Percentiles rank a stretch among this genome's conserved stretches.
Evolutionary conservation across 2,797 vertebrate genomes (phyloP).

Genomic region (Psittacula derbiana): DNA sequence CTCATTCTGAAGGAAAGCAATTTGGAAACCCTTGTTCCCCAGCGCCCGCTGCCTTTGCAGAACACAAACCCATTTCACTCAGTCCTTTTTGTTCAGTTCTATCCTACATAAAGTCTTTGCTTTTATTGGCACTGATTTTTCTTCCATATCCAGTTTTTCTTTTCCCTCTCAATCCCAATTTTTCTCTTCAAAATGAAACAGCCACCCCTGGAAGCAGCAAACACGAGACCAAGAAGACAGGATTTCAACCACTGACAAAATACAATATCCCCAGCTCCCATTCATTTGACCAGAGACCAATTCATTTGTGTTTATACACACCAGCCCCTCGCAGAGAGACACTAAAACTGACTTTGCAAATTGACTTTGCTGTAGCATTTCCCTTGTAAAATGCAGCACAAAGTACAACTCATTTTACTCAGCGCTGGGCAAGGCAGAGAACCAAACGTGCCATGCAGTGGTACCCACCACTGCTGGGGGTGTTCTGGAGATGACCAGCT

Average conservation of each 20-base stretch:
- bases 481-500: background rate
- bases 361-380: conserved; percentile 18
- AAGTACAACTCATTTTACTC: background rate
- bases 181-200: conserved; percentile 1
- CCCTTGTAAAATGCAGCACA: background rate
- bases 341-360: conserved; percentile 7
- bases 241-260: conserved; percentile 34
- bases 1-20: background rate
- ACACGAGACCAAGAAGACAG: background rate
- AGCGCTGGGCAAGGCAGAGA: background rate
- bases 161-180: background rate
- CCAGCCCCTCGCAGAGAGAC: background rate
- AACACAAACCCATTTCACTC: background rate
- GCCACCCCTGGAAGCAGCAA: background rate
- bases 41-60: background rate
- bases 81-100: background rate
- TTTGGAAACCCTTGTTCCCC: background rate
- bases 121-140: background rate
- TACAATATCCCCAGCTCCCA: conserved; percentile 6
- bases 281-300: conserved; percentile 41
- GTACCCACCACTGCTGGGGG: background rate
- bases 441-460: rapidly evolving
- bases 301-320: conserved; percentile 29
- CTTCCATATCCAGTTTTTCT: background rate
- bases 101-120: background rate